Evolutionary conservation across 2,888 invertebrate genomes (phyloP).

Genomic region (Pollenia amentaria): DNA sequence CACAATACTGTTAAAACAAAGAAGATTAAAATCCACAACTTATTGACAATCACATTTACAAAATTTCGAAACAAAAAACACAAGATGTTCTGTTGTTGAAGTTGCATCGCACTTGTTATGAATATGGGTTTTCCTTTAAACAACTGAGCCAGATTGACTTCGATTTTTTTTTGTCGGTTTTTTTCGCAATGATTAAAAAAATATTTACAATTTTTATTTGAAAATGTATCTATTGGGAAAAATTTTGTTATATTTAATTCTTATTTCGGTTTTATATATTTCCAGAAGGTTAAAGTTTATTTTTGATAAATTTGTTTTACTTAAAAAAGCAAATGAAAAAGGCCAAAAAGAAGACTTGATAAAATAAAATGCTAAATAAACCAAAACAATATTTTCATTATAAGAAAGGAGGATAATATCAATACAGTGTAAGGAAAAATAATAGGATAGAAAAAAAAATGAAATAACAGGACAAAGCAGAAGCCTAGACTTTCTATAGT

Average conservation of each 20-base stretch:
- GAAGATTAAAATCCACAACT: too few species aligned
- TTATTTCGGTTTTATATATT: background rate
- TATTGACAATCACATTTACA: slow-evolving; percentile 32
- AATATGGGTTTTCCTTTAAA: slow-evolving; percentile 28
- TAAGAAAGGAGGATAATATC: too few species aligned
- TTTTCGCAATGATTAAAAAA: slow-evolving; percentile 2
- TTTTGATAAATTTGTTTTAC: too few species aligned
- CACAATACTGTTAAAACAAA: too few species aligned
- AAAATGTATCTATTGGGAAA: background rate
- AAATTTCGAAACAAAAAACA: slow-evolving; percentile 29
- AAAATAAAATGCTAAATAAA: too few species aligned
- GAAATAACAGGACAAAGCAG: too few species aligned
- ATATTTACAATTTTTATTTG: slow-evolving; percentile 15
- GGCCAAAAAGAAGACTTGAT: too few species aligned
- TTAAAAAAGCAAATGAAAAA: too few species aligned
- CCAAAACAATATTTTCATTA: too few species aligned
- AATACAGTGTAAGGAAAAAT: too few species aligned
- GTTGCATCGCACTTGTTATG: slow-evolving; percentile 23
- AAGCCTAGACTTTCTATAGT: too few species aligned
- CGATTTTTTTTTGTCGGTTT: slow-evolving; percentile 50
- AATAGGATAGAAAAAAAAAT: too few species aligned
- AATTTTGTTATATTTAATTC: background rate
- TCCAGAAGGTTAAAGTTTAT: background rate
- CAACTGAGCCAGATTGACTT: slow-evolving; percentile 72
- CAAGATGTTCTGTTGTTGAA: slow-evolving; percentile 13